Base-by-base conservation (phyloP, 2,797 vertebrate species). In the Nannoperca obscura region DNA sequence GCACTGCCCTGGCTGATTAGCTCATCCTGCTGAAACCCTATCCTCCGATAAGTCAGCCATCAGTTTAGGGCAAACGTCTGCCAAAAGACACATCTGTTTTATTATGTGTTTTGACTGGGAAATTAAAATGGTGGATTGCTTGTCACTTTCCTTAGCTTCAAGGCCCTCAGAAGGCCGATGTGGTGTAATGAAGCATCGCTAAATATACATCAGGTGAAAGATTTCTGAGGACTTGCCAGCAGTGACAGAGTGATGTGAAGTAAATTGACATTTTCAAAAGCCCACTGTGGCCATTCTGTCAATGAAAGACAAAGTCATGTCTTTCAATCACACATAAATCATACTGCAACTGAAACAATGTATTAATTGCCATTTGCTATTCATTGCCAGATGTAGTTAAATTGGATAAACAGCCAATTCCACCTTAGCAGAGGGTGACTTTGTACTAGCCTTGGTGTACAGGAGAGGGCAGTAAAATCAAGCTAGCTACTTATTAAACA, bases 191-290 rank as follows among this genome's bases (percentile, higher is more conserved):
- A 77, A 72, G 30, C 57, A 7, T 53, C 8, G 0, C 36, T 71
- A 61, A 67, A 59, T 72, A 40, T 27, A 71, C 20, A 24, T 32
- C 19, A 19, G 44, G 38, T 63, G 27, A 15, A 59, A 7, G 40
- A 32, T 55, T 54, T 67, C 2, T 7, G 32, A 65, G 22, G 53
- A 55, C 60, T 40, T 12, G 27, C 50, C 59, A 47, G 32, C 42
- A n/a, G 59, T 58, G n/a, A 69, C 38, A 10, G 6, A 78, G 36
- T 5, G n/a, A 75, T n/a, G 54, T 17, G 20, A 74, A 59, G 63
- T 65, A 66, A 38, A 71, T 3, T 86, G 80, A 72, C 76, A 89
- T 87, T 85, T 84, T 59, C 60, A 52, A 86, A 86, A 85, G 71
- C 76, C 55, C 60, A 78, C 55, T 30, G 64, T 2, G 3, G 53